phyloP scores from a whole-genome alignment of 2,113 vertebrate genomes.

The Arothron firmamentum region DNA sequence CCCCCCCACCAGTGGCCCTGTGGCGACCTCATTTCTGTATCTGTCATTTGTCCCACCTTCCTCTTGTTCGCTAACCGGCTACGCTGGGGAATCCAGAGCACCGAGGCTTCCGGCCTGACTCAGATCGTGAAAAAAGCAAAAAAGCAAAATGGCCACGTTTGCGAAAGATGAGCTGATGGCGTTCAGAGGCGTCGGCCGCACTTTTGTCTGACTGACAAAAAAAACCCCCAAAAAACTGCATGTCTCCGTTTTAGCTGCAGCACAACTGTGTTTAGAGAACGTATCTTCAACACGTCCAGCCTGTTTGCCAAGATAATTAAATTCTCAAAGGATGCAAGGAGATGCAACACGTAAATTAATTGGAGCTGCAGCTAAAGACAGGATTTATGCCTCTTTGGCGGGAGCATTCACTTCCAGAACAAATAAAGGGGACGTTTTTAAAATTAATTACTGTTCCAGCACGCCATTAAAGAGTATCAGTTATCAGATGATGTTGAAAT shows the following conservation, averaged over 20 bases:
- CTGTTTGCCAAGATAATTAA: conserved; percentile 74
- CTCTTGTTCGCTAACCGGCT: conserved; percentile 4
- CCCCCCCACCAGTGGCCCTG: not conserved
- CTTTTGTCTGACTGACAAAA: conserved; percentile 12
- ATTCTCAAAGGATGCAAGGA: conserved; percentile 71
- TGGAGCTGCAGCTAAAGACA: conserved; percentile 61
- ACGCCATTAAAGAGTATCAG: conserved; percentile 68
- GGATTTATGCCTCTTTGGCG: conserved; percentile 68
- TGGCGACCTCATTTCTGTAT: conserved; percentile 14
- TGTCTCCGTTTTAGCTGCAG: conserved; percentile 34
- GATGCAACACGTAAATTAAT: conserved; percentile 70
- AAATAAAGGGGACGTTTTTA: conserved; percentile 71
- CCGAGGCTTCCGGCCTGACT: conserved; percentile 19
- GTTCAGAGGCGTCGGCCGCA: not conserved
- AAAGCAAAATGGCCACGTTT: not conserved
- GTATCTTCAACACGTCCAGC: conserved; percentile 57
- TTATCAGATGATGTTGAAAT: conserved; percentile 71
- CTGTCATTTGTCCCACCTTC: conserved; percentile 27
- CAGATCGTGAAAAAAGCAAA: conserved; percentile 32
- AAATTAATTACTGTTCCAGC: conserved; percentile 68
- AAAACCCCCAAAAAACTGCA: conserved; percentile 29
- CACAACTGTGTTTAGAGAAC: conserved; percentile 38
- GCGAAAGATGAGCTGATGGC: not conserved
- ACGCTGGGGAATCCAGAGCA: conserved; percentile 17
- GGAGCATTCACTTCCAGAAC: conserved; percentile 64